Evolutionary conservation across 2,888 invertebrate genomes (phyloP).

Genomic region (Morpho helenor): DNA sequence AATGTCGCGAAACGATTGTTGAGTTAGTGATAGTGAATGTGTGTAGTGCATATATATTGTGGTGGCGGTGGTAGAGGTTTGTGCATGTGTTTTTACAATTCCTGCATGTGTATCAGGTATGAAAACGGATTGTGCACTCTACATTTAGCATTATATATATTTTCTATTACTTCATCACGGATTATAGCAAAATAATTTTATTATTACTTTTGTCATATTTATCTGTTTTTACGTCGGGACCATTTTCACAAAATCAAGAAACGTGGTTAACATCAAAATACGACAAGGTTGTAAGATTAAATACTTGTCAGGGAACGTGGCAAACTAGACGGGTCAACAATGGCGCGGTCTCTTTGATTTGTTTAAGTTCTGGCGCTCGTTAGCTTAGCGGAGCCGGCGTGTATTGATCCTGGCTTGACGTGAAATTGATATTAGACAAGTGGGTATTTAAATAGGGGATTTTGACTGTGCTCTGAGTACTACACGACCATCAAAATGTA

Average conservation of each 20-base stretch:
- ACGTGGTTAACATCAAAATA: neutral
- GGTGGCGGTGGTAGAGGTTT: no score
- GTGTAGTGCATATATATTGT: no score
- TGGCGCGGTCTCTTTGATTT: conserved; percentile 35
- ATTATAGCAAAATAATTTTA: no score
- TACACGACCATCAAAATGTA: no score
- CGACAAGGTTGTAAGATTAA: conserved; percentile 24
- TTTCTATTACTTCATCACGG: no score
- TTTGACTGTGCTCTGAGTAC: conserved; percentile 20
- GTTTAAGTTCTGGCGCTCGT: conserved; percentile 21
- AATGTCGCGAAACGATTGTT: no score
- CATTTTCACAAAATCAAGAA: neutral
- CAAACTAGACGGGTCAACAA: conserved; percentile 36
- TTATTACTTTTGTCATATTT: no score
- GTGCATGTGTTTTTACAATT: no score
- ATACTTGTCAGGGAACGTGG: conserved; percentile 29
- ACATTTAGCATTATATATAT: no score
- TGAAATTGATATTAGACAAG: conserved; percentile 21
- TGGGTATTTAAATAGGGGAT: conserved; percentile 16
- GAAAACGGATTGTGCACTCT: no score
- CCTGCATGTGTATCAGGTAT: no score
- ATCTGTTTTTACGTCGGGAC: neutral
- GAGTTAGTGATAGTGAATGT: no score
- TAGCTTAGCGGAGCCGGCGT: conserved; percentile 23
- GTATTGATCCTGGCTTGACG: conserved; percentile 14